phyloP scores from a whole-genome alignment of 30 jellyfish, hydroid and myxozoan genomes.

The Chironex yamaguchii region DNA sequence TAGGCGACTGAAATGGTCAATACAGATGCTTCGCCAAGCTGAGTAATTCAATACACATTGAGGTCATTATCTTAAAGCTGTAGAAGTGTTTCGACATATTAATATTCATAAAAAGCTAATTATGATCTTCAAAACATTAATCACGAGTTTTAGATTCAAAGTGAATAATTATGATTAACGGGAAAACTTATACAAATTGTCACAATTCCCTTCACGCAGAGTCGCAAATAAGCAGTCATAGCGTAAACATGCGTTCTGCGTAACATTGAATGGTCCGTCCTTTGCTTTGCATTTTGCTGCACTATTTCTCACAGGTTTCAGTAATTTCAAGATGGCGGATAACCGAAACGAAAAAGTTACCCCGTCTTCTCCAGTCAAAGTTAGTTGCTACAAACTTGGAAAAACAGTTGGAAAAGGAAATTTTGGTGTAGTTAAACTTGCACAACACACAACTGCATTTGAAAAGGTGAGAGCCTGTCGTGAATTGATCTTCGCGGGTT shows the following conservation, averaged over 20 bases:
- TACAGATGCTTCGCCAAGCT: not conserved
- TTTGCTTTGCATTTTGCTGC: not conserved
- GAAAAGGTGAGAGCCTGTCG: constrained; percentile 75
- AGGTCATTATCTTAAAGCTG: too few relatives aligned
- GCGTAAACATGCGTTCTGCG: too few relatives aligned
- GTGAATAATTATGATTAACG: too few relatives aligned
- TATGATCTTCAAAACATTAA: too few relatives aligned
- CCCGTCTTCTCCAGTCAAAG: constrained; percentile 78
- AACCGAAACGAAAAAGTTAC: constrained; percentile 49
- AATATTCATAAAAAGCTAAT: too few relatives aligned
- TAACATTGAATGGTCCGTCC: too few relatives aligned
- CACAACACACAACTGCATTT: constrained; percentile 87
- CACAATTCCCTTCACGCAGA: too few relatives aligned
- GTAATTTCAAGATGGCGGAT: constrained; percentile 78
- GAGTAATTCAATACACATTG: not conserved
- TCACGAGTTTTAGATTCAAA: too few relatives aligned
- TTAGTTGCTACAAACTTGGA: constrained; percentile 82
- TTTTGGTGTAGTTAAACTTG: constrained; percentile 96
- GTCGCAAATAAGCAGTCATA: too few relatives aligned
- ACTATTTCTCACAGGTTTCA: not conserved
- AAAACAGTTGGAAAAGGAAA: constrained; percentile 95
- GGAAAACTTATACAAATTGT: too few relatives aligned
- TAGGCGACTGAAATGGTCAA: not conserved
- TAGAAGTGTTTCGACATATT: too few relatives aligned
- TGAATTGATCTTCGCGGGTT: too few relatives aligned